Percentiles rank a stretch among this genome's conserved stretches.
Evolutionary conservation across 2,113 vertebrate species (phyloP).

Genomic region (Aramus guarauna): DNA sequence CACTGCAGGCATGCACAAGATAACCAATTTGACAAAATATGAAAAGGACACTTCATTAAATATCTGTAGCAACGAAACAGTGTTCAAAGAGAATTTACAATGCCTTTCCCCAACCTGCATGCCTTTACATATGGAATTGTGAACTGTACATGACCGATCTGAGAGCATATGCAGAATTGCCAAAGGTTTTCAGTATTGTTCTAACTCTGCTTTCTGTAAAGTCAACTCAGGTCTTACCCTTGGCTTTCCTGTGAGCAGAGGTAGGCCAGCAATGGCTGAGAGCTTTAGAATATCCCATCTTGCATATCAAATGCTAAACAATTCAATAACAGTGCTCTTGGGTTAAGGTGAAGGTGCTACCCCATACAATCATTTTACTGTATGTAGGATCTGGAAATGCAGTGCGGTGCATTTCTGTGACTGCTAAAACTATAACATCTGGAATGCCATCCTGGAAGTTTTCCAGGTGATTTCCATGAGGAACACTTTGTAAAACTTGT

Average conservation of each 20-base stretch:
- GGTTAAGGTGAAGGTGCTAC: constrained; percentile 28
- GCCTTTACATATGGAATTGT: neutral
- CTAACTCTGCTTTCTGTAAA: neutral
- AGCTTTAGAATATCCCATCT: neutral
- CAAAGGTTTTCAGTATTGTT: neutral
- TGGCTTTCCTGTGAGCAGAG: neutral
- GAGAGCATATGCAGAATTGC: neutral
- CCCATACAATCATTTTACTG: constrained; percentile 18
- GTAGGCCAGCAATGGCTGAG: neutral
- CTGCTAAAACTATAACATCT: constrained; percentile 82
- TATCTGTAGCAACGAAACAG: neutral
- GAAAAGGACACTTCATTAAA: neutral
- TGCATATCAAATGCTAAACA: constrained; percentile 16
- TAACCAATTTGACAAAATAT: neutral
- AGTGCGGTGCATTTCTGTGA: constrained; percentile 40
- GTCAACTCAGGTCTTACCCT: neutral
- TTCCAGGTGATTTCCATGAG: constrained; percentile 81
- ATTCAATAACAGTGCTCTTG: constrained; percentile 6
- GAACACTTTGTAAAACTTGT: constrained; percentile 83
- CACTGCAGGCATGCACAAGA: neutral
- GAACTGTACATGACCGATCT: fast-evolving
- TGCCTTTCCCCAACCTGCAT: neutral
- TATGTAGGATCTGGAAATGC: constrained; percentile 52
- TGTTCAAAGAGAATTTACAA: neutral
- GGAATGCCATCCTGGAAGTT: constrained; percentile 80